Conservation (phyloP, 2,888 invertebrate genomes). For the Electrophaes corylata region DNA sequence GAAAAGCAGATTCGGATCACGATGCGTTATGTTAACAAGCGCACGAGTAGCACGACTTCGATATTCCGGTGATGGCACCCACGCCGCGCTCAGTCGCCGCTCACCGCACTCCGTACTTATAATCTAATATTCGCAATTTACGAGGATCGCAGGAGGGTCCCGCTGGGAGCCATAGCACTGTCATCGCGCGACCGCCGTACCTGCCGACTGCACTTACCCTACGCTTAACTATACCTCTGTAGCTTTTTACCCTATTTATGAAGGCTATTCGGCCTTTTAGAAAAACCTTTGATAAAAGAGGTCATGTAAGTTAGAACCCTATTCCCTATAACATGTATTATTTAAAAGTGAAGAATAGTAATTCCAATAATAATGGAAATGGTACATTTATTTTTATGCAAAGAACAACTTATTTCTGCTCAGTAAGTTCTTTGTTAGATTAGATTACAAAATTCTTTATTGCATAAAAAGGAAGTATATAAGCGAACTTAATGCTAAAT, state of each 20-base stretch:
- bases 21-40: conserved; percentile 65
- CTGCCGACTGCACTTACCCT: conserved; percentile 74
- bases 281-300: conserved; percentile 32
- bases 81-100: conserved; percentile 39
- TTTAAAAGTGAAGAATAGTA: conserved; percentile 5
- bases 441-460: no score
- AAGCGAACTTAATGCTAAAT: no score
- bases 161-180: conserved; percentile 76
- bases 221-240: conserved; percentile 64
- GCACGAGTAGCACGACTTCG: conserved; percentile 77
- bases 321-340: conserved; percentile 11
- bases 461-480: no score
- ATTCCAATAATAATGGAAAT: conserved; percentile 7
- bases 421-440: no score
- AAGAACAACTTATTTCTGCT: no score
- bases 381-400: no score
- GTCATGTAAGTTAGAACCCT: conserved; percentile 23
- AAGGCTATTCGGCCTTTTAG: conserved; percentile 52
- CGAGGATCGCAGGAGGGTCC: conserved; percentile 77
- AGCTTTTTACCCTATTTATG: conserved; percentile 47
- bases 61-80: conserved; percentile 77
- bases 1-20: conserved; percentile 78
- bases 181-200: conserved; percentile 73
- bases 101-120: conserved; percentile 79
- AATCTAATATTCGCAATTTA: conserved; percentile 84